Conservation (phyloP, 2,113 vertebrate species). For the Rhipidura dahli region DNA sequence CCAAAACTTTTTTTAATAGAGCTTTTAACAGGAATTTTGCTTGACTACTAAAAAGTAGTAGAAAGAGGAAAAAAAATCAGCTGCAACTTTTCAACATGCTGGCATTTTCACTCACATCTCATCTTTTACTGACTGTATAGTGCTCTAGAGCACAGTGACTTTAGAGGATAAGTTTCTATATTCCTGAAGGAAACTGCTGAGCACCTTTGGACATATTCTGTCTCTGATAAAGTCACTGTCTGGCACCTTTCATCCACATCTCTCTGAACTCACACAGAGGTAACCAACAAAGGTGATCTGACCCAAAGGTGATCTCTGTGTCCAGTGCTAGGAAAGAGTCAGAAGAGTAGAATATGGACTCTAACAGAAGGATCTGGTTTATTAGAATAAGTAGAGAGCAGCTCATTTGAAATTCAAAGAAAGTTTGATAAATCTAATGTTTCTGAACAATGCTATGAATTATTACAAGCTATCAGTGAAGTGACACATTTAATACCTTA, state of each 20-base stretch:
- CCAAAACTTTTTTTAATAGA: background rate
- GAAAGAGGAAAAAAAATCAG: background rate
- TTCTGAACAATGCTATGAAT: background rate
- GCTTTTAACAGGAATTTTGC: background rate
- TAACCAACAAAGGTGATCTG: background rate
- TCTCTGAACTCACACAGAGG: background rate
- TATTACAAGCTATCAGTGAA: background rate
- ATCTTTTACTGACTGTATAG: background rate
- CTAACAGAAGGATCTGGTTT: background rate
- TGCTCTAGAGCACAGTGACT: background rate
- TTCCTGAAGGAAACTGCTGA: background rate
- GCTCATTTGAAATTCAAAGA: background rate
- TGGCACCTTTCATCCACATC: background rate
- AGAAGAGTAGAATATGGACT: background rate
- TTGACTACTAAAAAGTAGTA: background rate
- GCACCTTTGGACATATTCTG: background rate
- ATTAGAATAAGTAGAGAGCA: background rate
- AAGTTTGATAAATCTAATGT: background rate
- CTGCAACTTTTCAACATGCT: background rate
- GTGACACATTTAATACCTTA: background rate
- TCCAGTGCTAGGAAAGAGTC: background rate
- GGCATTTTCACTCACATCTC: background rate
- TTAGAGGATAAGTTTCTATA: background rate
- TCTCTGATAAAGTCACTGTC: background rate
- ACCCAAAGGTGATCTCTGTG: background rate